These are phyloP conservation scores for Hippocampus zosterae DNA, from an alignment of 2,113 vertebrate species.

Conservation along the genomic window DNA sequence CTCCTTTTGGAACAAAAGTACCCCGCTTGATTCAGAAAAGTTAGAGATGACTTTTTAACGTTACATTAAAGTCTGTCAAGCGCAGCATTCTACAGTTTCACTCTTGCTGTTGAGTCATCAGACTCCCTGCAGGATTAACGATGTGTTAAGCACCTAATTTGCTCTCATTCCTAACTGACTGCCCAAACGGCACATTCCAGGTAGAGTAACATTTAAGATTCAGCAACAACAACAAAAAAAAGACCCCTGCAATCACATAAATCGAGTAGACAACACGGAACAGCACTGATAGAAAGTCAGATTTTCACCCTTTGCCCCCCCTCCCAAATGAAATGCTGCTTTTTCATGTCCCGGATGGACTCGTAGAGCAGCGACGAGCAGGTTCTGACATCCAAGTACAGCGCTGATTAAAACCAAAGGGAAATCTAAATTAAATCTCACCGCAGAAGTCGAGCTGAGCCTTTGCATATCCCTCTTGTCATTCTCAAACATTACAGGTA, in stretches of 20 bases:
- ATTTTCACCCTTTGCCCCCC: slow-evolving; percentile 32
- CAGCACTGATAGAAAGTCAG: slow-evolving; percentile 23
- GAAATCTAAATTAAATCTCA: slow-evolving; percentile 72
- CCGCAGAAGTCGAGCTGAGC: slow-evolving; percentile 47
- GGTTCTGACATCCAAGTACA: slow-evolving; percentile 44
- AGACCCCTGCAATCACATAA: background rate
- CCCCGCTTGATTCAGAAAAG: background rate
- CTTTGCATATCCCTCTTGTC: slow-evolving; percentile 47
- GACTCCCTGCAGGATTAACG: slow-evolving; percentile 59
- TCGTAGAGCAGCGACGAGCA: slow-evolving; percentile 51
- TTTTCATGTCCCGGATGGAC: slow-evolving; percentile 48
- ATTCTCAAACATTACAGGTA: slow-evolving; percentile 53
- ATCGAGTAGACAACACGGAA: background rate
- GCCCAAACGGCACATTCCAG: slow-evolving; percentile 32
- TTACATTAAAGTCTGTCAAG: background rate
- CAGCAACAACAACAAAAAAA: slow-evolving; percentile 6
- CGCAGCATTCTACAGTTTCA: background rate
- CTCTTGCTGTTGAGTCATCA: slow-evolving; percentile 4
- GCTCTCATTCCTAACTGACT: slow-evolving; percentile 54
- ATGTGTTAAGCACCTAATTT: slow-evolving; percentile 58
- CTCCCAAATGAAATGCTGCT: slow-evolving; percentile 11
- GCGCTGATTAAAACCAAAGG: slow-evolving; percentile 58
- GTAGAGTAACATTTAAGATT: slow-evolving; percentile 26
- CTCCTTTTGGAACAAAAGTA: background rate
- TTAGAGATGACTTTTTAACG: background rate